Base-by-base conservation (phyloP, 2,888 invertebrate genomes). In the Sipha maydis region DNA sequence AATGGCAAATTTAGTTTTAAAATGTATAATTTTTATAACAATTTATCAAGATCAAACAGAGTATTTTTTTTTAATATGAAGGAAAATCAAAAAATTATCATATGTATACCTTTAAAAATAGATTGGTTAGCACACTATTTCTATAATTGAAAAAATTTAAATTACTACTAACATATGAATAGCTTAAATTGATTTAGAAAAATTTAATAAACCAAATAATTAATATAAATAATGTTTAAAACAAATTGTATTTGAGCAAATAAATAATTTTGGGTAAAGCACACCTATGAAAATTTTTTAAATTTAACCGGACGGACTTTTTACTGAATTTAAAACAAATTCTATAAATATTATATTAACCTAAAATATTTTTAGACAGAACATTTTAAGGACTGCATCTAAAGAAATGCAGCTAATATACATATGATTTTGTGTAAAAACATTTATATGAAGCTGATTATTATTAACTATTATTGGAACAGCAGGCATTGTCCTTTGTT, bases 171-270 rank as follows among this genome's bases (percentile, higher is more conserved):
- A 85, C 48, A 48, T 69, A 85, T 78, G 85, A 78, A 85, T 34
- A 85, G 54, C 31, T 31, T 61, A n/a, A 84, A 38, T 84, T 48
- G 7, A 14, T 48, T 48, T 73, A 56, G 25, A 61, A 25, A 61
- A 69, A 34, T 56, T 34, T 54, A 73, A 69, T 67, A 85, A 85
- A 79, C 21, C 78, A 79, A 86, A 79, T 38, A 79, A 71, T 38
- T 78, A 61, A 71, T 73, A 78, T 77, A 69, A 85, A 54, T 67
- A 67, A 54, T 86, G 28, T 80, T 80, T 79, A 73, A 86, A 86
- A 79, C 56, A 86, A 80, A 73, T 86, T 80, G 79, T 86, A 79
- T 86, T 86, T 86, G 86, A 86, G 86, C 86, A 86, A 86, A 86
- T 86, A 80, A 86, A 86, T 86, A 73, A 80, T 79, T 86, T 80